Evolutionary conservation across 2,797 vertebrate species (phyloP), one percentile per base, ranked within the genome.

Genomic region (Trachurus trachurus): DNA sequence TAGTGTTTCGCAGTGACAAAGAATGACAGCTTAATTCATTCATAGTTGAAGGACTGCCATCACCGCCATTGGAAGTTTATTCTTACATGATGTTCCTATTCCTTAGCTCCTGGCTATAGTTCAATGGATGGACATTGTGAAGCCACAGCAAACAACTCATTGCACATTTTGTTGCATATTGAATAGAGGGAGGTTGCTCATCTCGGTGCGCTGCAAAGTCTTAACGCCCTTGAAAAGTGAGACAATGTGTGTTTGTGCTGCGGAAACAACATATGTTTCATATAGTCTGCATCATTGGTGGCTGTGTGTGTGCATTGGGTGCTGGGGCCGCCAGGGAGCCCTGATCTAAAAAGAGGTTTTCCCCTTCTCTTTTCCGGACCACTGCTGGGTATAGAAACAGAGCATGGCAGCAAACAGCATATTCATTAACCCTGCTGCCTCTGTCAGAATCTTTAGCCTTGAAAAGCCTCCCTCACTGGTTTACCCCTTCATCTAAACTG

Each of bases 361-460:
- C 37, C 66, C 63, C 31, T 61, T 78, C 60, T 40, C 59, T 60
- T 71, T 74, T 74, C 64, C 29, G 42, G 65, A 65, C 71, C 78
- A 84, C 87, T 87, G 88, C 84, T 82, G 83, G 65, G 73, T 81
- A 65, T 78, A 88, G 81, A 87, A 84, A 82, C 83, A 61, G 72
- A 79, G 66, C 74, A 80, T 68, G 77, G 82, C 84, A 86, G 85
- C 86, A 91, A 78, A 89, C 87, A 82, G 76, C 83, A 89, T 82
- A 87, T 90, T 88, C 84, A 87, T 90, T 88, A 91, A 90, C 87
- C 77, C 81, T 5, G 62, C 73, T 88, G 69, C 75, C 80, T 78
- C 86, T 80, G 86, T 86, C 82, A 75, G 67, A 80, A 74, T 86
- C 73, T 76, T 81, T 78, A 71, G 78, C 88, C 87, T 88, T 86